A percentile compares a stretch with the other conserved stretches of the same genome.
phyloP scores from a whole-genome alignment of 2,888 invertebrate species.

The Keiferia lycopersicella region DNA sequence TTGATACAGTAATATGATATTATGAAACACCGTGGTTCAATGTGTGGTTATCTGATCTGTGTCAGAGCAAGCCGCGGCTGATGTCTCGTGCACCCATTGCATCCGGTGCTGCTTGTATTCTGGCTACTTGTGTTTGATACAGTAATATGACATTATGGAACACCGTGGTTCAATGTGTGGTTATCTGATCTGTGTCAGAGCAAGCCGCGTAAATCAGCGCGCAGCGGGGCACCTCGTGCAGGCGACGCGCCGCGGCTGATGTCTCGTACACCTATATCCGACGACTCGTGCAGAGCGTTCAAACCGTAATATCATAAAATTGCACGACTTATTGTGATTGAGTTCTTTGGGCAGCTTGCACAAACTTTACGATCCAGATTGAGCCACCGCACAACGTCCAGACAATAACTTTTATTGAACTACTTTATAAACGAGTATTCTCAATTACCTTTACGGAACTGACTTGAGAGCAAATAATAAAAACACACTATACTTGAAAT shows the following conservation, averaged over 20 bases:
- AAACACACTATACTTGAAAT: too few relatives aligned
- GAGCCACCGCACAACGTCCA: too few relatives aligned
- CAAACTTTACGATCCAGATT: too few relatives aligned
- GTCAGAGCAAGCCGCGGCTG: slow-evolving; percentile 10
- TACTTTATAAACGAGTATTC: too few relatives aligned
- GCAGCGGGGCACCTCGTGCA: slow-evolving; percentile 43
- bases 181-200: slow-evolving; percentile 5
- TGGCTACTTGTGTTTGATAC: neutral
- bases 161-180: neutral
- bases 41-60: neutral
- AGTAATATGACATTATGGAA: neutral
- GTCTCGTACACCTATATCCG: slow-evolving; percentile 4
- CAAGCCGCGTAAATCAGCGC: slow-evolving; percentile 49
- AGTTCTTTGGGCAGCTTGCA: too few relatives aligned
- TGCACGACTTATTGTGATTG: too few relatives aligned
- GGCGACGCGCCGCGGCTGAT: slow-evolving; percentile 38
- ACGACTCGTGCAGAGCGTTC: neutral
- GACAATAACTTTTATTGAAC: too few relatives aligned
- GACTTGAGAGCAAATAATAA: too few relatives aligned
- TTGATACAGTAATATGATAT: neutral
- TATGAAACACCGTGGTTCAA: too few relatives aligned
- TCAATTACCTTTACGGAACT: too few relatives aligned
- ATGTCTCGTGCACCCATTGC: slow-evolving; percentile 13
- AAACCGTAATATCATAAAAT: neutral
- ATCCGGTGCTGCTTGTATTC: neutral